These are phyloP conservation scores for Psettodes erumei DNA, from an alignment of 2,113 vertebrate genomes.

Conservation along the genomic window DNA sequence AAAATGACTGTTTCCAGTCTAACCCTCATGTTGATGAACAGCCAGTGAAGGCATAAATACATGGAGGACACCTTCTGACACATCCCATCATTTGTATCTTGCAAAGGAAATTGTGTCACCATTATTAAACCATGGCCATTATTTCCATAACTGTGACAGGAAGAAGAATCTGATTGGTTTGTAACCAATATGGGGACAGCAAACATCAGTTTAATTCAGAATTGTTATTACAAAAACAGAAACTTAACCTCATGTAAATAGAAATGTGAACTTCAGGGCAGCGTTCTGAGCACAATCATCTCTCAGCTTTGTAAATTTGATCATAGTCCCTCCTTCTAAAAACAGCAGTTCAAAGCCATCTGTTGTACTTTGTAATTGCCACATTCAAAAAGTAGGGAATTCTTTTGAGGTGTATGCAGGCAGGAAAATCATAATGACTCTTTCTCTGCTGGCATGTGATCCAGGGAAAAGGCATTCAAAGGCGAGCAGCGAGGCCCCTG, in stretches of 20 bases:
- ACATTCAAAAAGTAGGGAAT: slow-evolving; percentile 23
- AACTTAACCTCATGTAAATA: slow-evolving; percentile 19
- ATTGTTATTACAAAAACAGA: slow-evolving; percentile 7
- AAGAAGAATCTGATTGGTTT: slow-evolving; percentile 18
- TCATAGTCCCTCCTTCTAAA: not conserved
- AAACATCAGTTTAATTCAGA: slow-evolving; percentile 11
- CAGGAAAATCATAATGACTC: slow-evolving; percentile 1
- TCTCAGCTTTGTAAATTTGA: not conserved
- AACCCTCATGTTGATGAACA: slow-evolving; percentile 17
- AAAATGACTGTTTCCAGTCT: not conserved
- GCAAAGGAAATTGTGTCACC: slow-evolving; percentile 8
- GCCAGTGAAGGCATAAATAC: not conserved
- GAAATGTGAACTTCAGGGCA: not conserved
- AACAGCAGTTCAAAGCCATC: slow-evolving; percentile 42
- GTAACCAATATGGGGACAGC: not conserved
- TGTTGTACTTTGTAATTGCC: slow-evolving; percentile 35
- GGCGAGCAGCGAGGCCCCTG: not conserved
- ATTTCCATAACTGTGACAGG: not conserved
- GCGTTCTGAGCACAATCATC: not conserved
- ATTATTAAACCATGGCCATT: not conserved
- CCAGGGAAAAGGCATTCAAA: slow-evolving; percentile 16
- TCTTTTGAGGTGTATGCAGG: slow-evolving; percentile 6
- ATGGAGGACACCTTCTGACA: not conserved
- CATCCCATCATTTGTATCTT: not conserved
- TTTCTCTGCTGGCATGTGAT: slow-evolving; percentile 11